phyloP scores from a whole-genome alignment of 1,140 invertebrate species.

The Drosophila chauvacae region DNA sequence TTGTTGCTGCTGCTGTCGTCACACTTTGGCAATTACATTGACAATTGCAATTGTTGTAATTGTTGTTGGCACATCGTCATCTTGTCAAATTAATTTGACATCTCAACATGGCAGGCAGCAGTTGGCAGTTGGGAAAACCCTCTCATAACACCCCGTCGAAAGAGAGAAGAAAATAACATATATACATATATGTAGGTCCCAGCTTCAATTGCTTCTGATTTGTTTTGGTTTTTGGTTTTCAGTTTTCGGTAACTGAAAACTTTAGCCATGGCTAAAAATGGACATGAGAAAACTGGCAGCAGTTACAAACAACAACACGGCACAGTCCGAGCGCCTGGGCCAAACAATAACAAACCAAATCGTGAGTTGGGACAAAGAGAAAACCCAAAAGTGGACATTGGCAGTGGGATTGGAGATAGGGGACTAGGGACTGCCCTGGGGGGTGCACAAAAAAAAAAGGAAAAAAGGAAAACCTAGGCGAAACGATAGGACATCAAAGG shows the following conservation, averaged over 20 bases:
- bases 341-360: conserved; percentile 57
- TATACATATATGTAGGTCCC: conserved; percentile 15
- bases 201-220: conserved; percentile 35
- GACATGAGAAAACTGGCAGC: conserved; percentile 67
- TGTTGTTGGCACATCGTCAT: conserved; percentile 78
- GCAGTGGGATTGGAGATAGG: conserved; percentile 16
- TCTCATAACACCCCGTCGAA: conserved; percentile 23
- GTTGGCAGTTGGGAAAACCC: conserved; percentile 16
- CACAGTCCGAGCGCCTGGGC: conserved; percentile 9
- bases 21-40: conserved; percentile 79
- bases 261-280: conserved; percentile 75
- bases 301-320: conserved; percentile 6
- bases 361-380: conserved; percentile 50
- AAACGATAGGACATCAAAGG: conserved; percentile 1
- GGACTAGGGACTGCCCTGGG: conserved; percentile 25
- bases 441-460: not conserved
- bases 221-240: conserved; percentile 46
- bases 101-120: conserved; percentile 54
- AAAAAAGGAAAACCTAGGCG: conserved; percentile 6
- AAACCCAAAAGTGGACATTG: conserved; percentile 40
- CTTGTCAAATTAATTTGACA: conserved; percentile 82
- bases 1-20: conserved; percentile 60
- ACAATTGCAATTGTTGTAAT: conserved; percentile 78
- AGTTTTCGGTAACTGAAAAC: conserved; percentile 71
- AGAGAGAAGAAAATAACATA: not conserved